Percentiles rank a stretch among this genome's conserved stretches.
phyloP scores from a whole-genome alignment of 2,888 invertebrate genomes.

The Muschampia plurimacula region DNA sequence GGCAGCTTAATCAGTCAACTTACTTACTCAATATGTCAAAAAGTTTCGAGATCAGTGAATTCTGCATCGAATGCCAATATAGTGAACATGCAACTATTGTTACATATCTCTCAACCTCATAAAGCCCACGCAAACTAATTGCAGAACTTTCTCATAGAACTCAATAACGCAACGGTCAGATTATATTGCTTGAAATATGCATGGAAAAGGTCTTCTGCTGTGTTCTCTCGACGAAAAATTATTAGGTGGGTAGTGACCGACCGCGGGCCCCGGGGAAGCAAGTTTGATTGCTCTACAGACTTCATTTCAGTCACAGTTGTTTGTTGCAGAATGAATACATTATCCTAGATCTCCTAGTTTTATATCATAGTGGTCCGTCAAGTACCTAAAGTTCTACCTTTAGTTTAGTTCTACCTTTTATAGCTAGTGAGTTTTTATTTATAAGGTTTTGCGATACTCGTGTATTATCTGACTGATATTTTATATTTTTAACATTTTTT shows the following conservation, averaged over 20 bases:
- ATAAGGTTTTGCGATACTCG: no score
- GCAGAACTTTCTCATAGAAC: conserved; percentile 66
- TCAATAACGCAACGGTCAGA: conserved; percentile 72
- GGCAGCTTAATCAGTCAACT: not conserved
- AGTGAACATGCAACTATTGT: conserved; percentile 3
- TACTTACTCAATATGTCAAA: not conserved
- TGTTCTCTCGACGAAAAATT: conserved; percentile 76
- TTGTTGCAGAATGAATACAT: conserved; percentile 77
- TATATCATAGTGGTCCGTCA: conserved; percentile 43
- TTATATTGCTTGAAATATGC: conserved; percentile 79
- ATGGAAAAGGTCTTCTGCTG: conserved; percentile 71
- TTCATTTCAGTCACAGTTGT: conserved; percentile 69
- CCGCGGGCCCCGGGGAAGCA: conserved; percentile 68
- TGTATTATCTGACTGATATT: no score
- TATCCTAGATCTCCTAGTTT: conserved; percentile 54
- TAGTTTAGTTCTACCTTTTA: no score
- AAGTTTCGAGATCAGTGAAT: conserved; percentile 7
- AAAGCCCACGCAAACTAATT: conserved; percentile 58
- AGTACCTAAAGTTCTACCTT: not conserved
- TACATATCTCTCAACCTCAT: conserved; percentile 14
- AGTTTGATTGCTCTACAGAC: conserved; percentile 80
- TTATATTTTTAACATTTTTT: no score
- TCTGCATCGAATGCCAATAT: conserved; percentile 11
- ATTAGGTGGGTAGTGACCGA: conserved; percentile 75
- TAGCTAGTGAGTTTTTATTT: no score